Evolutionary conservation across 2,113 vertebrate genomes (phyloP), one percentile per base, ranked within the genome.

Genomic region (Spea multiplicata): DNA sequence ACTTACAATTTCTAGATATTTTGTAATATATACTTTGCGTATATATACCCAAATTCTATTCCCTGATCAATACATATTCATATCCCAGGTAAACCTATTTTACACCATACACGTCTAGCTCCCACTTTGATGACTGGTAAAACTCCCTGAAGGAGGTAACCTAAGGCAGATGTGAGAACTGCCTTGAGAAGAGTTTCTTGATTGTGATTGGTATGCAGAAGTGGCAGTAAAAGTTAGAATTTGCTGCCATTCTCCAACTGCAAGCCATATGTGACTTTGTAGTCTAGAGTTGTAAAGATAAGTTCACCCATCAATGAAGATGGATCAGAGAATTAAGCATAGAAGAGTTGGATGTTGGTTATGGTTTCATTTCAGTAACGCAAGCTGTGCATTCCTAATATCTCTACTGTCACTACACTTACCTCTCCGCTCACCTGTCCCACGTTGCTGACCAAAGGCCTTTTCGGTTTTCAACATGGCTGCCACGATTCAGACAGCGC

Each of bases 91-190:
- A 45, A 52, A 8, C 16, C 57, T 71, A 71, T 53, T 52, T 66
- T 30, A 46, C 57, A 9, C 14, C 48, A 44, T 47, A 44, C 49
- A 6, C 59, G 30, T 47, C 6, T 46, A 44, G 53, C 44, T 6
- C 71, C 71, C 3, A 9, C 70, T n/a, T 12, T 49, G 83, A 90
- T 94, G 95, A 96, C 94, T 94, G 95, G 94, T 97, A 96, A 95
- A 94, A 94, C 95, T 94, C 94, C 94, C 90, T 83, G 59, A 44
- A 84, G 93, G 94, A 94, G 92, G 93, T 94, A 89, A 95, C 95
- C 95, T 95, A 95, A 96, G 94, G 92, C 94, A 95, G 95, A 94
- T 94, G 70, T 73, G 3, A 49, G n/a, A 72, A 79, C 70, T 59
- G 61, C 77, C 77, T 48, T 44, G 8, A 79, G 70, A 79, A 57